Base-by-base conservation (phyloP, 2,888 invertebrate species). In the Lathronympha strigana region DNA sequence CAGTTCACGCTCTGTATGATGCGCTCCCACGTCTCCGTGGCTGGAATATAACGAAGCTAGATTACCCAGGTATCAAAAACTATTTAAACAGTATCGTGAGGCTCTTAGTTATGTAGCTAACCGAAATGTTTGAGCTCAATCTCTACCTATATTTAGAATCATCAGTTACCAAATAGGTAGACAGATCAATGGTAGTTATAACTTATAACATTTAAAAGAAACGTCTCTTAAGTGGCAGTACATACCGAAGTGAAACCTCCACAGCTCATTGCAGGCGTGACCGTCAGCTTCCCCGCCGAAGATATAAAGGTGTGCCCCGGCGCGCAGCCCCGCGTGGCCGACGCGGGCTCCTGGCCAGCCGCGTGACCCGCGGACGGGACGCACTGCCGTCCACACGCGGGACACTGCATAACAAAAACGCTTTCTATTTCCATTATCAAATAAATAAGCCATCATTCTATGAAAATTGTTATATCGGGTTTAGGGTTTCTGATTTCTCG, bases 181-280 rank as follows among this genome's bases (percentile, higher is more conserved):
- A n/a, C n/a, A n/a, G n/a, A n/a, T n/a, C n/a, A n/a, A n/a, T n/a
- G n/a, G n/a, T n/a, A n/a, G n/a, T n/a, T n/a, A n/a, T n/a, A n/a
- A n/a, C n/a, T n/a, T n/a, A n/a, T n/a, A n/a, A n/a, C n/a, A n/a
- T n/a, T n/a, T n/a, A n/a, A n/a, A n/a, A n/a, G n/a, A n/a, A n/a
- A n/a, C n/a, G n/a, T n/a, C n/a, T n/a, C n/a, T n/a, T n/a, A n/a
- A 3, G 4, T 38, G 36, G 13, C 3, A 36, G 5, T 23, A 47
- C 63, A 11, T 69, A 96, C 96, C 95, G 81, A 96, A 97, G 86
- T 95, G 96, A 86, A 96, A 96, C 82, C 95, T 93, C 97, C 97
- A 97, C 51, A 97, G 92, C 77, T 97, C 96, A 81, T 95, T 95
- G 67, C 94, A 94, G 17, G 95, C 90, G 74, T 94, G 93, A 0